Conservation (phyloP, 2,113 vertebrate genomes). For the Lagopus muta region DNA sequence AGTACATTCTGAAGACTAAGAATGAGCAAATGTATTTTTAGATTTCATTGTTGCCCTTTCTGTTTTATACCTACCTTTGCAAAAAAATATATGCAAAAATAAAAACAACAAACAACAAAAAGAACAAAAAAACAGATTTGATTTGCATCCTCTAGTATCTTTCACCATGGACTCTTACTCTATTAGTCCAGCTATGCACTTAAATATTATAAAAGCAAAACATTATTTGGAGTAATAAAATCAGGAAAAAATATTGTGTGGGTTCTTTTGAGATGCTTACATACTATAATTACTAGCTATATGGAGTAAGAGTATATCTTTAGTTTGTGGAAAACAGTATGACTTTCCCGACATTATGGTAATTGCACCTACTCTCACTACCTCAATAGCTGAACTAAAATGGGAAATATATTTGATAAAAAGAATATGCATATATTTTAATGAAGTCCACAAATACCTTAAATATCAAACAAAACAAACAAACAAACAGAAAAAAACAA, state of each 20-base stretch:
- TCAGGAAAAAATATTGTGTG: background rate
- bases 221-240: background rate
- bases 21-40: background rate
- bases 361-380: background rate
- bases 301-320: background rate
- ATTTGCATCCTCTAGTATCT: background rate
- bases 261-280: background rate
- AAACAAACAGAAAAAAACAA: background rate
- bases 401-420: background rate
- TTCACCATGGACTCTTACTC: background rate
- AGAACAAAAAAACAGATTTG: background rate
- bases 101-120: background rate
- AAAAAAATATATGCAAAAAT: background rate
- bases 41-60: background rate
- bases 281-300: background rate
- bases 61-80: background rate
- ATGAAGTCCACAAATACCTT: background rate
- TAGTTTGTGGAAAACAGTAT: background rate
- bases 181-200: background rate
- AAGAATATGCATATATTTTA: background rate
- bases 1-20: background rate
- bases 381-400: background rate
- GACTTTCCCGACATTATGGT: background rate
- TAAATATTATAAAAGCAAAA: background rate
- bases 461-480: background rate